Evolutionary conservation across 2,888 invertebrate species (phyloP), one percentile per base, ranked within the genome.

Genomic region (Drosophila eohydei): DNA sequence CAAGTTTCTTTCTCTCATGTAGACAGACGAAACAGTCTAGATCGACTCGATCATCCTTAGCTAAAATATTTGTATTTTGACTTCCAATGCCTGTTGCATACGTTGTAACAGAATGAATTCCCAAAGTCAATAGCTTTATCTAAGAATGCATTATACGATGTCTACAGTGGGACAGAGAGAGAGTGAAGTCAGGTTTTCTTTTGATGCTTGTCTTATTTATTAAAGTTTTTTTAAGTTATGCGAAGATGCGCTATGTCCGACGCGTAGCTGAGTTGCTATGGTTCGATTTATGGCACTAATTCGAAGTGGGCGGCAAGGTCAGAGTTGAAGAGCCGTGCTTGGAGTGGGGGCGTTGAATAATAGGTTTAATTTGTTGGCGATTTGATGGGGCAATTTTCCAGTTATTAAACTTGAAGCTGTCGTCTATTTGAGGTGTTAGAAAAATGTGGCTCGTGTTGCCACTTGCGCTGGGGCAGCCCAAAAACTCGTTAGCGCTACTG

Each of bases 341-440:
- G 56, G 70, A 65, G 71, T 67, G 72, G 52, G 71, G 71, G 74
- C 62, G 80, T 71, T 55, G 41, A 63, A 66, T 67, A 80, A 80
- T 74, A 70, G 11, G 62, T 60, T 73, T 40, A 80, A 84, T 87
- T 84, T 70, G 73, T 73, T 78, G 57, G 60, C 70, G 67, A 81
- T 80, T 83, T 81, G 68, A 68, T 62, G 46, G 66, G 68, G 82
- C 78, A 87, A 87, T 83, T 83, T 87, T 78, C 71, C 80, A 81
- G 84, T 81, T 83, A 86, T 86, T 86, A 83, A 73, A 80, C 78
- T 74, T 73, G 68, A 43, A 70, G 65, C 52, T 67, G 67, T 64
- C 69, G 59, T 58, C 61, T 65, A 71, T 68, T 65, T 71, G 60
- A 30, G 57, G 65, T 75, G 78, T 71, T 60, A 71, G 56, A 60